Evolutionary conservation across 2,797 vertebrate species (phyloP), one percentile per base, ranked within the genome.

Genomic region (Leptodactylus fallax): DNA sequence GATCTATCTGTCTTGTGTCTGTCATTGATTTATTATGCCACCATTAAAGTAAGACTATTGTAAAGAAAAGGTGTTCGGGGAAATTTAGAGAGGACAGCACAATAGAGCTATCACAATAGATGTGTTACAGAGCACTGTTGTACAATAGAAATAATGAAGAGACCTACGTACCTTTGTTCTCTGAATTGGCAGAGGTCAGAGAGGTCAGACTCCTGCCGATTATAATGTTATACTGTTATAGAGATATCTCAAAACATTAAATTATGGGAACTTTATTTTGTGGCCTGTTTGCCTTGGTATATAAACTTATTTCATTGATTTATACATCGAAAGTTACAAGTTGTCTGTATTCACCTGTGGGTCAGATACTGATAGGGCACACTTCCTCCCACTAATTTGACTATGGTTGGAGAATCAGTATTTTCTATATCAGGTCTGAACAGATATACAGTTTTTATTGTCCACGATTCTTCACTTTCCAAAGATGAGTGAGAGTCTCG

Each of bases 401-500:
- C 65, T 27, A 67, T 0, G 27, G 12, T 14, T 25, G 25, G 25
- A 27, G 23, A 27, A 27, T 25, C 63, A 23, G 2, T 67, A 27
- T 27, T 67, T 67, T 27, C 25, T 27, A 23, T 65, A 17, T 60
- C 7, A 60, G 58, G 16, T 23, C 4, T 67, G 14, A 13, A 36
- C 36, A 36, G 36, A 36, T 36, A 7, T 27, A 25, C 19, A 19
- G 0, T 56, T 60, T 0, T 84, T 25, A 61, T 11, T 76, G n/a
- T 61, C 14, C 51, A 16, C 49, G 36, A 17, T 21, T 82, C 6
- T 84, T 91, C 0, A 85, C 58, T 51, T 90, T 91, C 85, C 87
- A 88, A 47, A 90, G 65, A 45, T 91, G 91, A 63, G 19, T 90
- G 77, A 98, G 94, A 72, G 95, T 91, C 91, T 97, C 95, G 84